Percentiles rank a stretch among this genome's conserved stretches.
Conservation (phyloP, 2,797 vertebrate species). For the Setipinna tenuifilis region DNA sequence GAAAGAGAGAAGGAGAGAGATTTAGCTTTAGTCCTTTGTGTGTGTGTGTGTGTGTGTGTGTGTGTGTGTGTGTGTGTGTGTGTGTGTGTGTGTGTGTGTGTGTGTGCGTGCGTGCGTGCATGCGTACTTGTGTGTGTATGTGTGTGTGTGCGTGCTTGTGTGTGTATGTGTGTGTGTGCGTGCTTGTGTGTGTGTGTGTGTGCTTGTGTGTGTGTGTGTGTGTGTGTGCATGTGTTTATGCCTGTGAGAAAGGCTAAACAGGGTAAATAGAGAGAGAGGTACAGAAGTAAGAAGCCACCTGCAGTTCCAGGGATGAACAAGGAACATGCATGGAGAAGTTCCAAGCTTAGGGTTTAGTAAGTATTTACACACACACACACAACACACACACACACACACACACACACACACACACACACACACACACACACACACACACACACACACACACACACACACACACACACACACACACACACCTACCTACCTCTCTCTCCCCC, state of each 20-base stretch:
- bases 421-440: conserved; percentile 43
- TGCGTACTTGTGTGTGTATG: not conserved
- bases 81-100: not conserved
- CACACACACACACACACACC: conserved; percentile 30
- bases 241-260: not conserved
- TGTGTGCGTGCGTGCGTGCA: not conserved
- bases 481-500: not conserved
- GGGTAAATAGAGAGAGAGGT: not conserved
- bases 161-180: conserved; percentile 20
- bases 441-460: conserved; percentile 51
- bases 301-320: not conserved
- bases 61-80: not conserved
- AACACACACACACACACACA: conserved; percentile 49
- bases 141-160: conserved; percentile 17
- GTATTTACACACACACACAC: conserved; percentile 36
- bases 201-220: not conserved
- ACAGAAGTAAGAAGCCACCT: not conserved
- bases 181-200: not conserved
- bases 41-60: not conserved
- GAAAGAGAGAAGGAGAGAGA: too few relatives aligned
- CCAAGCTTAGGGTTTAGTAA: not conserved
- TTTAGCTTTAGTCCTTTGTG: too few relatives aligned
- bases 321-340: not conserved
- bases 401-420: not conserved
- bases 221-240: not conserved